Conservation (phyloP, 2,113 vertebrate species). For the Columbina picui region DNA sequence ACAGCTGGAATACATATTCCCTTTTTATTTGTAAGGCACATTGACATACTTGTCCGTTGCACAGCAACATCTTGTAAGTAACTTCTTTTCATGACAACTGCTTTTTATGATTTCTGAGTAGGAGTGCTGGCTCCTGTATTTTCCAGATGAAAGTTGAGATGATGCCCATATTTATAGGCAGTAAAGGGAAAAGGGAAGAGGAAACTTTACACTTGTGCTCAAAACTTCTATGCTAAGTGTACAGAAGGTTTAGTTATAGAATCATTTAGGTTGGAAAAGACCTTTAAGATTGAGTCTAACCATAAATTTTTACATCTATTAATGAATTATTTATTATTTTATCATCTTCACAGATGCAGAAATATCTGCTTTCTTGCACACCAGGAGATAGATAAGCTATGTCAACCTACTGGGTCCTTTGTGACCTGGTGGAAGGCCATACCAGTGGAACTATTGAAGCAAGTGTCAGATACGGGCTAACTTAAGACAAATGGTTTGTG, state of each 20-base stretch:
- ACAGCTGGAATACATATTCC: constrained; percentile 29
- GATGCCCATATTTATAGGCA: background rate
- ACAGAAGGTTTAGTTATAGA: background rate
- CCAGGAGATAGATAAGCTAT: background rate
- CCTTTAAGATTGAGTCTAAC: background rate
- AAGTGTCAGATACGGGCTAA: background rate
- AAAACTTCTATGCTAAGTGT: background rate
- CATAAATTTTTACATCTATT: background rate
- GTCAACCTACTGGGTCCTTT: background rate
- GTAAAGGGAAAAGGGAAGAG: background rate
- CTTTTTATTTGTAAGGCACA: constrained; percentile 26
- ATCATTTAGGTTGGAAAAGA: background rate
- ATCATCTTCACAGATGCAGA: background rate
- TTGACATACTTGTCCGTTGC: constrained; percentile 27
- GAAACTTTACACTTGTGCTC: background rate
- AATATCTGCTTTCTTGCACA: background rate
- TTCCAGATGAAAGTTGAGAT: constrained; percentile 32
- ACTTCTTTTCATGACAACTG: constrained; percentile 15
- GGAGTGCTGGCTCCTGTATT: constrained; percentile 34
- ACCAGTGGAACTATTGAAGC: background rate
- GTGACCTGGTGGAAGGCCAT: background rate
- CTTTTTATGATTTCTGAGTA: constrained; percentile 43
- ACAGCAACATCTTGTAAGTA: constrained; percentile 19
- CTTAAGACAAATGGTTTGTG: background rate
- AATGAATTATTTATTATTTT: background rate